phyloP scores from a whole-genome alignment of 2,113 vertebrate genomes.

The Lanius ludovicianus region DNA sequence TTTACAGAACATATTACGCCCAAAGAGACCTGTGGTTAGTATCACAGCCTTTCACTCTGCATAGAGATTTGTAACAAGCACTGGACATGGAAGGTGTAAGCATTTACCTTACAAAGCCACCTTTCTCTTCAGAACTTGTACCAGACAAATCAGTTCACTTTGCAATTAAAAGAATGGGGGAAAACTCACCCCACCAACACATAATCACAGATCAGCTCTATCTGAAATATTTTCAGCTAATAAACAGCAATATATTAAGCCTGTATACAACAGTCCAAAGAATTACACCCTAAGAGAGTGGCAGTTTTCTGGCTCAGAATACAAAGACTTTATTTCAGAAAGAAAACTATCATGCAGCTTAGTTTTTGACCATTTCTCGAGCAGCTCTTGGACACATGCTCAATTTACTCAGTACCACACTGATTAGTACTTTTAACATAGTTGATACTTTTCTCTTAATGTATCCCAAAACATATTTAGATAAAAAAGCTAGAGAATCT shows the following conservation, averaged over 20 bases:
- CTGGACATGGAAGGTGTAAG: not conserved
- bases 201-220: not conserved
- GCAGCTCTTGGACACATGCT: not conserved
- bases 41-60: not conserved
- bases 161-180: not conserved
- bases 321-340: not conserved
- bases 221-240: not conserved
- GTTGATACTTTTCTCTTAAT: not conserved
- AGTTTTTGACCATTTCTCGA: not conserved
- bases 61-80: not conserved
- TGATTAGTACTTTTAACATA: not conserved
- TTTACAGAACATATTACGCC: not conserved
- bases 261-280: not conserved
- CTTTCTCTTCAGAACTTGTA: not conserved
- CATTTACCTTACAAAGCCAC: not conserved
- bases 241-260: not conserved
- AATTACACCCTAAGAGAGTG: not conserved
- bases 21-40: not conserved
- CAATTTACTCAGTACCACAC: not conserved
- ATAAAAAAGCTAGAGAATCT: not conserved
- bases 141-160: not conserved
- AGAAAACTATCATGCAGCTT: not conserved
- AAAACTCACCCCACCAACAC: not conserved
- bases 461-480: not conserved
- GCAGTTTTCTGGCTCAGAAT: not conserved